Conservation (phyloP, 2,888 invertebrate species). For the Drosophila mercatorum region DNA sequence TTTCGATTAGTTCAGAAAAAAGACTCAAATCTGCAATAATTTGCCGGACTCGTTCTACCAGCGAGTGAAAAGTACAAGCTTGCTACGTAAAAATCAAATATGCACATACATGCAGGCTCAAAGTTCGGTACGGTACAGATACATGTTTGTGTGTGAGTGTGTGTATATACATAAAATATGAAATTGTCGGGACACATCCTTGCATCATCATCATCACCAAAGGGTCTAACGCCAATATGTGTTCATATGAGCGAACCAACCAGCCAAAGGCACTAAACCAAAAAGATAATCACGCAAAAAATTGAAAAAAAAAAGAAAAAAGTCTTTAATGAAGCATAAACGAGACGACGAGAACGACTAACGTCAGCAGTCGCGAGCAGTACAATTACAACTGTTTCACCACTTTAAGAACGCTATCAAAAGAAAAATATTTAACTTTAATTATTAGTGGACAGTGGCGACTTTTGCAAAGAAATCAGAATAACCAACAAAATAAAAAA, state of each 20-base stretch:
- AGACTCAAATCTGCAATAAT: constrained; percentile 48
- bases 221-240: constrained; percentile 22
- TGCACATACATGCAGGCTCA: constrained; percentile 54
- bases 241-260: constrained; percentile 19
- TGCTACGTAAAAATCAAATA: constrained; percentile 18
- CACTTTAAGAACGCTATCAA: constrained; percentile 5
- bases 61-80: constrained; percentile 48
- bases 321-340: constrained; percentile 62
- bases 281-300: constrained; percentile 62
- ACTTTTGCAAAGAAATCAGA: constrained; percentile 25
- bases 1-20: constrained; percentile 59
- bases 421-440: constrained; percentile 7
- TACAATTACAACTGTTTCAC: constrained; percentile 36
- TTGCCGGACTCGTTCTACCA: constrained; percentile 52
- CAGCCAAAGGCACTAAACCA: constrained; percentile 21
- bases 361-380: constrained; percentile 68
- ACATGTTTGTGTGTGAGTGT: constrained; percentile 51
- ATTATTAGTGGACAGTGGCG: constrained; percentile 4
- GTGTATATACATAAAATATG: constrained; percentile 73
- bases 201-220: constrained; percentile 67
- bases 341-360: constrained; percentile 57
- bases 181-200: constrained; percentile 63
- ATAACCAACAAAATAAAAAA: constrained; percentile 14
- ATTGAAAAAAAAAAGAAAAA: constrained; percentile 36
- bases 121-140: constrained; percentile 61